phyloP scores from a whole-genome alignment of 1,140 invertebrate species.

The Piezodorus guildinii region DNA sequence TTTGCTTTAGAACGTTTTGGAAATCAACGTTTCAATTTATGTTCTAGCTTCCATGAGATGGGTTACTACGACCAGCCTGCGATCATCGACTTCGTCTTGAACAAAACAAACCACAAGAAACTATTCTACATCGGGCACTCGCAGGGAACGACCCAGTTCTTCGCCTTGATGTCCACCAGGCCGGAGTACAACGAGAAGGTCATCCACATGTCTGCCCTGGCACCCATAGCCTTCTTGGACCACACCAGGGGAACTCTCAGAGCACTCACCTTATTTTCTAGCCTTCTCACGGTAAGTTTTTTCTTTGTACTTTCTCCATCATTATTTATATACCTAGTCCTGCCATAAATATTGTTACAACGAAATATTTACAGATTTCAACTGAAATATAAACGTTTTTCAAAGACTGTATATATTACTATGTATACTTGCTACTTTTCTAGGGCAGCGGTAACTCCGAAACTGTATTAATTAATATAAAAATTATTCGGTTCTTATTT shows the following conservation, averaged over 20 bases:
- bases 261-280: conserved; percentile 24
- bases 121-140: conserved; percentile 47
- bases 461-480: too few relatives aligned
- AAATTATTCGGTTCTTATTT: too few relatives aligned
- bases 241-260: conserved; percentile 11
- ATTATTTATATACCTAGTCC: too few relatives aligned
- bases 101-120: conserved; percentile 37
- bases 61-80: conserved; percentile 49
- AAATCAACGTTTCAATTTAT: too few relatives aligned
- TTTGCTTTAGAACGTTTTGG: too few relatives aligned
- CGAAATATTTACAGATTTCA: too few relatives aligned
- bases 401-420: too few relatives aligned
- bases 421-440: too few relatives aligned
- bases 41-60: conserved; percentile 47
- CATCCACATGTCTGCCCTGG: conserved; percentile 34
- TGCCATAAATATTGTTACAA: too few relatives aligned
- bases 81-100: conserved; percentile 46
- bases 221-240: conserved; percentile 33
- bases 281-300: conserved; percentile 26
- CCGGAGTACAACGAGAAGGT: conserved; percentile 44
- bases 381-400: too few relatives aligned
- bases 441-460: too few relatives aligned
- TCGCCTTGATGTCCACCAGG: conserved; percentile 39
- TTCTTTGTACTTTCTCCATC: too few relatives aligned
- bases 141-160: conserved; percentile 45